These are phyloP conservation scores for Epizoanthus fatuus DNA, from an alignment of 92 coral and sea anemone genomes.

Conservation along the genomic window DNA sequence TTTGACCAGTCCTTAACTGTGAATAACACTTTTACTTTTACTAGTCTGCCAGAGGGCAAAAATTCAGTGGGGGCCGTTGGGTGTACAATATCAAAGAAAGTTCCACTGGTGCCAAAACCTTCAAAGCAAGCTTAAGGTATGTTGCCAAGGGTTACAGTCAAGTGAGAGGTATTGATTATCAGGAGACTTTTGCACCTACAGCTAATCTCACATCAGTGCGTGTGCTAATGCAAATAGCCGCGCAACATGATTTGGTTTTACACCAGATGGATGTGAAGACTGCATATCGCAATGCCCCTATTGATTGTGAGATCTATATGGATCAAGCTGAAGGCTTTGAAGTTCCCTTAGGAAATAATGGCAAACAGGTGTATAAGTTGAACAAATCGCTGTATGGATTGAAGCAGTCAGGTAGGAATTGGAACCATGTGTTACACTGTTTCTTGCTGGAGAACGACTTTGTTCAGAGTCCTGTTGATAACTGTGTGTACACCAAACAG, in stretches of 20 bases:
- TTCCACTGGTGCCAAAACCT: slow-evolving; percentile 45
- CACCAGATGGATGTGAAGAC: slow-evolving; percentile 63
- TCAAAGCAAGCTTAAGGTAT: slow-evolving; percentile 56
- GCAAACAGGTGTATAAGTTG: slow-evolving; percentile 36
- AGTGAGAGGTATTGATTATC: slow-evolving; percentile 47
- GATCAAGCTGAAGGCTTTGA: slow-evolving; percentile 69
- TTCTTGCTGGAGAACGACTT: slow-evolving; percentile 49
- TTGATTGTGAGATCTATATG: slow-evolving; percentile 62
- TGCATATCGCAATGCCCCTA: slow-evolving; percentile 57
- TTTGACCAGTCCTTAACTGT: too few species aligned
- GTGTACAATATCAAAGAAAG: slow-evolving; percentile 58
- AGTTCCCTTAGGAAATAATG: slow-evolving; percentile 6
- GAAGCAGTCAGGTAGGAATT: slow-evolving; percentile 50
- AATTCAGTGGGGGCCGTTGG: slow-evolving; percentile 58
- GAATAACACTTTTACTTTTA: too few species aligned
- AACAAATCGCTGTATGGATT: slow-evolving; percentile 61
- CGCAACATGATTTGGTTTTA: slow-evolving; percentile 55
- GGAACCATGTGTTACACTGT: slow-evolving; percentile 50
- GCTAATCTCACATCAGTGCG: slow-evolving; percentile 51
- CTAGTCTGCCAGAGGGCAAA: slow-evolving; percentile 42
- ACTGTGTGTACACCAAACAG: slow-evolving; percentile 59
- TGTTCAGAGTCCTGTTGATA: slow-evolving; percentile 63
- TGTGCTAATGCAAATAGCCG: slow-evolving; percentile 57
- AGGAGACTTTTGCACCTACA: slow-evolving; percentile 51
- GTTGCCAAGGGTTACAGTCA: slow-evolving; percentile 64